Percentiles rank a stretch among this genome's conserved stretches.
Conservation (phyloP, 2,888 invertebrate genomes). For the Sphaerophoria rueppellii region DNA sequence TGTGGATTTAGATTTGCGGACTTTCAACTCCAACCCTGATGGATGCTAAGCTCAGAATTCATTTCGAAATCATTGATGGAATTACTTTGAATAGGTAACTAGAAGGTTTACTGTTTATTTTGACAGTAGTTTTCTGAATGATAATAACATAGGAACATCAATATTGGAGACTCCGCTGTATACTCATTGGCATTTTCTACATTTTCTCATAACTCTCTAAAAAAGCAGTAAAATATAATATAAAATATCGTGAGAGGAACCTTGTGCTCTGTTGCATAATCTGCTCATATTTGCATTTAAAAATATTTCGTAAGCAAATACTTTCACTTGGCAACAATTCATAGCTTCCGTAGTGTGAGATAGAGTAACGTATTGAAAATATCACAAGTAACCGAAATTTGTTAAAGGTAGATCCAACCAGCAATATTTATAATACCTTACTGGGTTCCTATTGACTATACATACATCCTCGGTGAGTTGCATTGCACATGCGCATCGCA, state of each 20-base stretch:
- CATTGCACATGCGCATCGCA: conserved; percentile 21
- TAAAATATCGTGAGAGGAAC: background rate
- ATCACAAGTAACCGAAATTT: background rate
- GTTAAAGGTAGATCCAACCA: background rate
- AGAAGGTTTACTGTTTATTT: no score
- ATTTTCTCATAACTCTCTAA: no score
- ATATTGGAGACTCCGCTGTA: no score
- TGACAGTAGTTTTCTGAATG: no score
- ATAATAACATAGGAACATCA: no score
- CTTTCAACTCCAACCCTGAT: no score
- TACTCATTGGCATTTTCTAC: no score
- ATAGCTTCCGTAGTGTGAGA: conserved; percentile 33
- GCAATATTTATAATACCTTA: conserved; percentile 39
- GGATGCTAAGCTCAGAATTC: no score
- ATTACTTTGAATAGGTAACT: no score
- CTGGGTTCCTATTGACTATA: conserved; percentile 38
- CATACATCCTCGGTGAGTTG: background rate
- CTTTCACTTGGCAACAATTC: conserved; percentile 6
- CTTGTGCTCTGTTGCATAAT: background rate
- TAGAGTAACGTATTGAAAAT: conserved; percentile 23
- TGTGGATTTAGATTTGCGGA: no score
- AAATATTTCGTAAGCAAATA: background rate
- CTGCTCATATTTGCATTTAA: background rate
- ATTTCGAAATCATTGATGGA: no score
- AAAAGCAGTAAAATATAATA: no score